Evolutionary conservation across 2,797 vertebrate genomes (phyloP).

Genomic region (Setipinna tenuifilis): DNA sequence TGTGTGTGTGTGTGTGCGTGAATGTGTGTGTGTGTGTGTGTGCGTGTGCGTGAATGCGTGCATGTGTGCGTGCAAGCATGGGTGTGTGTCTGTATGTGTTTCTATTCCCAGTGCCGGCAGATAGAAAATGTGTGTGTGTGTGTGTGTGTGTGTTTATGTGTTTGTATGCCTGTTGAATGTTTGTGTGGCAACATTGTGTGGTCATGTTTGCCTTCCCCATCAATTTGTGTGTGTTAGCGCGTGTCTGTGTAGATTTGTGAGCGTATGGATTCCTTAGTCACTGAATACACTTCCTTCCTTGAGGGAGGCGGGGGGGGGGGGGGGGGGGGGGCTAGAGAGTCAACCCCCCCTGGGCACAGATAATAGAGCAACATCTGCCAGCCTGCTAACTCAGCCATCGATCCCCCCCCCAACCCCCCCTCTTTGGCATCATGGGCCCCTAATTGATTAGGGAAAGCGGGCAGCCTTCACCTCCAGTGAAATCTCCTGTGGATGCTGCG

Average conservation of each 20-base stretch:
- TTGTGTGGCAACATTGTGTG: too few relatives aligned
- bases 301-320: too few relatives aligned
- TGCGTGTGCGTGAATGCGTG: too few relatives aligned
- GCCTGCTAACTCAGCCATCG: not conserved
- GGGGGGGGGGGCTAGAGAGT: too few relatives aligned
- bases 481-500: not conserved
- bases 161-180: too few relatives aligned
- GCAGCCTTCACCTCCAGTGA: not conserved
- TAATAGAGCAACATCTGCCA: not conserved
- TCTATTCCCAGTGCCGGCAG: not conserved
- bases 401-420: not conserved
- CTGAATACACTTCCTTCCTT: not conserved
- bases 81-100: not conserved
- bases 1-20: too few relatives aligned
- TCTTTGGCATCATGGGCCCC: not conserved
- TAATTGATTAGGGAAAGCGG: constrained; percentile 1
- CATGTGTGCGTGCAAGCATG: too few relatives aligned
- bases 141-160: not conserved
- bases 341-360: not conserved
- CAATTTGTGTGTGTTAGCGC: too few relatives aligned
- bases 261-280: not conserved
- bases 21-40: too few relatives aligned
- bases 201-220: too few relatives aligned
- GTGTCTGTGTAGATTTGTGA: not conserved
- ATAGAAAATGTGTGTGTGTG: not conserved